Conservation (phyloP, 2,797 vertebrate species). For the Heliangelus exortis region DNA sequence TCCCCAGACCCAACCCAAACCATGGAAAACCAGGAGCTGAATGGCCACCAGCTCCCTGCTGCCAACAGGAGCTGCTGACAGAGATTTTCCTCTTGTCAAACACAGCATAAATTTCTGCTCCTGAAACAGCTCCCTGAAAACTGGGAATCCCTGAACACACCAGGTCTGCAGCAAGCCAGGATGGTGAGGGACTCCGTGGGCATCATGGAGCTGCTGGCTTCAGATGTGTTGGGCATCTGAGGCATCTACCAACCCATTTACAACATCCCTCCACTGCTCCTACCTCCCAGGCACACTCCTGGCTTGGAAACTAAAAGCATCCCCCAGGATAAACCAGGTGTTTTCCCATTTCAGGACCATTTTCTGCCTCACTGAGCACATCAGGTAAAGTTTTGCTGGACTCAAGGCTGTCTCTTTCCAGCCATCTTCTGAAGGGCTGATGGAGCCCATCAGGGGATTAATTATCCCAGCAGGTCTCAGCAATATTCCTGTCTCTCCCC, state of each 20-base stretch:
- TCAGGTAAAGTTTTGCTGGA: neutral
- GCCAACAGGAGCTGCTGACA: neutral
- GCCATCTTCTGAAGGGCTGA: neutral
- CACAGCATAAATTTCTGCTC: neutral
- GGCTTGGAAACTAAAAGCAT: neutral
- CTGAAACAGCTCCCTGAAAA: neutral
- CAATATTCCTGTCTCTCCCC: neutral
- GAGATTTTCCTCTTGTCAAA: neutral
- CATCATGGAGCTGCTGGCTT: neutral
- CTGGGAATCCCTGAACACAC: fast-evolving
- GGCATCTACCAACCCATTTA: neutral
- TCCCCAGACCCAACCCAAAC: neutral
- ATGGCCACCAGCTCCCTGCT: fast-evolving
- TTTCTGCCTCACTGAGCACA: fast-evolving
- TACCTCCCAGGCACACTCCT: fast-evolving
- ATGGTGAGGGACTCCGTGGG: fast-evolving
- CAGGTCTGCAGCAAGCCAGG: neutral
- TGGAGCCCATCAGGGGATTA: neutral
- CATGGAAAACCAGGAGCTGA: fast-evolving
- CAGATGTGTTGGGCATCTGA: fast-evolving
- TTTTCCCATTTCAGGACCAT: neutral
- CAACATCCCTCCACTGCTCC: neutral
- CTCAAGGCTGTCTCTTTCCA: neutral
- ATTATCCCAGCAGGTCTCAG: neutral
- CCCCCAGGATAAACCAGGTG: fast-evolving